These are phyloP conservation scores for Emydoidea blandingii DNA, from an alignment of 2,797 vertebrate genomes.

Conservation along the genomic window DNA sequence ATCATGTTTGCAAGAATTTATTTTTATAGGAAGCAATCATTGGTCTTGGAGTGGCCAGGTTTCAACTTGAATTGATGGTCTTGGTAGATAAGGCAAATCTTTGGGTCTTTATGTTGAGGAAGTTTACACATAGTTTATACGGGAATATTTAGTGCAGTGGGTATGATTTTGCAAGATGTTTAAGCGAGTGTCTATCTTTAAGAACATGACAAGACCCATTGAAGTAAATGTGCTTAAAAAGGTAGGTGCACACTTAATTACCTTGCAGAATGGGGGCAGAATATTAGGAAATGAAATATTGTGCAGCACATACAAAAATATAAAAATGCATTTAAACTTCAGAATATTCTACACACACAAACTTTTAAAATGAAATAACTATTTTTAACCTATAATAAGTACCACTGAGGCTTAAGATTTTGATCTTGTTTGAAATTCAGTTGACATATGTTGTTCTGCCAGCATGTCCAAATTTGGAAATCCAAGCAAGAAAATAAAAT, in stretches of 20 bases:
- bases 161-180: background rate
- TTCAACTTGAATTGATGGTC: background rate
- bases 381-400: background rate
- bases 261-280: background rate
- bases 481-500: background rate
- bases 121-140: background rate
- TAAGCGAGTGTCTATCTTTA: background rate
- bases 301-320: background rate
- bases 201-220: background rate
- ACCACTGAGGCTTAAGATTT: background rate
- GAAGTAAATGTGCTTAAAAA: background rate
- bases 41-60: background rate
- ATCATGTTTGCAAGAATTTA: background rate
- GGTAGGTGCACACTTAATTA: background rate
- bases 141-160: background rate
- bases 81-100: background rate
- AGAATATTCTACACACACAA: background rate
- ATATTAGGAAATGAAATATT: background rate
- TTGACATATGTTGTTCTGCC: background rate
- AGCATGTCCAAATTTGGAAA: background rate
- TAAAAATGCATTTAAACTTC: background rate
- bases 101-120: background rate
- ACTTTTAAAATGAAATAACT: background rate
- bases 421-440: background rate
- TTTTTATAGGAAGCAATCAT: background rate